Conservation (phyloP, 2,888 invertebrate genomes). For the Andrena marginata region DNA sequence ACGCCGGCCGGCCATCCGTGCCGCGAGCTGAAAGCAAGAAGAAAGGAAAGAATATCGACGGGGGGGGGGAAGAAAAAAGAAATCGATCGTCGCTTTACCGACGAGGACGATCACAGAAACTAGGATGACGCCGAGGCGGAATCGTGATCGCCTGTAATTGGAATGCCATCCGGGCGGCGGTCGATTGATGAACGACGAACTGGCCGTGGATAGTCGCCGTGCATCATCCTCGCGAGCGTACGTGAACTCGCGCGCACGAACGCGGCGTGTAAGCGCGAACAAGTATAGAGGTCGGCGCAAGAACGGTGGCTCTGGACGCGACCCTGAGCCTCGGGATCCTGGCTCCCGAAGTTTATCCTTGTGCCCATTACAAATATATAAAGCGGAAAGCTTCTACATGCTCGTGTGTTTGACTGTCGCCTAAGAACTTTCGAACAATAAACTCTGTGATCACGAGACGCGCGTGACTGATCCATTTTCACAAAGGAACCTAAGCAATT, state of each 20-base stretch:
- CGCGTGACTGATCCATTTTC: too few species aligned
- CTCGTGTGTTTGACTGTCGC: too few species aligned
- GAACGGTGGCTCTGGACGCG: background rate
- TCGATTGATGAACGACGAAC: conserved; percentile 63
- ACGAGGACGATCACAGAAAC: conserved; percentile 45
- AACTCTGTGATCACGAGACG: too few species aligned
- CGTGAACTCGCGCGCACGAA: conserved; percentile 21
- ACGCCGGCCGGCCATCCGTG: background rate
- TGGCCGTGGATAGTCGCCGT: conserved; percentile 46
- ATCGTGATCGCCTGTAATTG: conserved; percentile 65
- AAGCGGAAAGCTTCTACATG: too few species aligned
- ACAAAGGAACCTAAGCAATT: too few species aligned
- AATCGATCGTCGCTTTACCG: conserved; percentile 24
- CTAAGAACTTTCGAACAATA: too few species aligned
- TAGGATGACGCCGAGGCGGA: conserved; percentile 51
- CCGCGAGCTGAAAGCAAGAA: background rate
- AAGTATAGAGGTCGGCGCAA: conserved; percentile 4
- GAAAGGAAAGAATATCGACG: background rate
- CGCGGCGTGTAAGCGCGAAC: background rate
- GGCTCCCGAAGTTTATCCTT: too few species aligned
- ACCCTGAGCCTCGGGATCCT: too few species aligned
- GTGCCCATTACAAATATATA: too few species aligned
- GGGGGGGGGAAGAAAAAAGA: conserved; percentile 1
- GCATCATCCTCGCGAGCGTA: conserved; percentile 39
- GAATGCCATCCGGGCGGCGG: conserved; percentile 60